Percentiles rank a stretch among this genome's conserved stretches.
phyloP scores from a whole-genome alignment of 2,797 vertebrate genomes.

The Melanotaenia boesemani region DNA sequence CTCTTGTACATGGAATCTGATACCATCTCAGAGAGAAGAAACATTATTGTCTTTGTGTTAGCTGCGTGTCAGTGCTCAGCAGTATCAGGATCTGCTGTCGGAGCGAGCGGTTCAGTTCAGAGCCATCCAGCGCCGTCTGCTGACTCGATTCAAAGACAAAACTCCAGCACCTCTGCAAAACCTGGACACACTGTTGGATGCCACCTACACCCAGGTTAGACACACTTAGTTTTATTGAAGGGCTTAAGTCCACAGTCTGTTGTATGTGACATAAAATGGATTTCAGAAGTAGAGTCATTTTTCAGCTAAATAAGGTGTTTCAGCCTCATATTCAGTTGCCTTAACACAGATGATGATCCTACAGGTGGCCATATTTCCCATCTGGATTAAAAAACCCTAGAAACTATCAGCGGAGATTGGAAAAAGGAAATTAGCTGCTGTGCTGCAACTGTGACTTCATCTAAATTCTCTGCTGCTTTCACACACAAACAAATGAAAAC shows the following conservation, averaged over 20 bases:
- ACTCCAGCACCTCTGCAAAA: constrained; percentile 95
- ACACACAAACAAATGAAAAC: constrained; percentile 4
- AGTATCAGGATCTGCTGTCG: constrained; percentile 92
- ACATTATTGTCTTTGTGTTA: constrained; percentile 52
- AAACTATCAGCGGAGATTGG: neutral
- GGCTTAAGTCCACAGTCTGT: neutral
- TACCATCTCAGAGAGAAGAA: neutral
- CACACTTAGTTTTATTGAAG: neutral
- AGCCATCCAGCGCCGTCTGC: constrained; percentile 93
- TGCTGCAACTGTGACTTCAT: neutral
- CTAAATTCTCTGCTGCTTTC: neutral
- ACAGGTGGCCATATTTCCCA: neutral
- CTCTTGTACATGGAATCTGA: neutral
- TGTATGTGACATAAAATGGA: too few species aligned
- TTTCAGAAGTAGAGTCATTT: neutral
- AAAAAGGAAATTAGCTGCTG: neutral
- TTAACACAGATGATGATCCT: neutral
- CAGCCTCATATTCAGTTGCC: neutral
- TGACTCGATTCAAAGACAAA: constrained; percentile 97
- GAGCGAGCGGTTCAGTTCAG: constrained; percentile 95
- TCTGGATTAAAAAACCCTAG: neutral
- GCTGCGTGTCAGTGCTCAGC: constrained; percentile 90
- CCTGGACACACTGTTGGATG: constrained; percentile 94
- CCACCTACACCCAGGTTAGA: constrained; percentile 93
- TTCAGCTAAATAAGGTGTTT: neutral